phyloP scores from a whole-genome alignment of 2,888 invertebrate species.

The Mantis religiosa region DNA sequence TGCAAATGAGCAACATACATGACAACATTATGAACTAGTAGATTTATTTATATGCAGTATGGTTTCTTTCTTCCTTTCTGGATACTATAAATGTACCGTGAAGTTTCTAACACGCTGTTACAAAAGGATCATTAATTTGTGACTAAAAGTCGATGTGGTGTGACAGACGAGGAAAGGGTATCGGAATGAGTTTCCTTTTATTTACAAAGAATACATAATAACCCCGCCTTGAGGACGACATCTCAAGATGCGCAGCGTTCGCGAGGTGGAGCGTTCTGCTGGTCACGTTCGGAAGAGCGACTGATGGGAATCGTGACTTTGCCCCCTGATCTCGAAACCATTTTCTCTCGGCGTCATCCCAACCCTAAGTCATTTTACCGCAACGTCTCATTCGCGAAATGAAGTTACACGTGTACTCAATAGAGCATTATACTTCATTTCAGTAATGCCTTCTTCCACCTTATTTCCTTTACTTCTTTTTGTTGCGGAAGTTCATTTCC shows the following conservation, averaged over 20 bases:
- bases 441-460: not conserved
- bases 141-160: not conserved
- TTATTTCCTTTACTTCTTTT: not conserved
- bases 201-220: not conserved
- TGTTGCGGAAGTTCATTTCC: not conserved
- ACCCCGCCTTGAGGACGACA: not conserved
- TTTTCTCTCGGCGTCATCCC: not conserved
- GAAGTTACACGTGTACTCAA: not conserved
- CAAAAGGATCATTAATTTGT: not conserved
- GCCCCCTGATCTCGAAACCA: not conserved
- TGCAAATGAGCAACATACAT: no score
- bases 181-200: not conserved
- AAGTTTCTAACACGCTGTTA: no score
- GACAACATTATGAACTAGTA: no score
- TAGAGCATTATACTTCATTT: not conserved
- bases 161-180: not conserved
- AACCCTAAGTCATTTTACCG: not conserved
- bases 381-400: not conserved
- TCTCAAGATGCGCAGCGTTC: not conserved
- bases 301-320: conserved; percentile 12
- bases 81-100: no score
- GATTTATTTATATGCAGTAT: no score
- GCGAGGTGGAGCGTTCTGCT: not conserved
- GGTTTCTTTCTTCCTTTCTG: no score
- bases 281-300: not conserved